Evolutionary conservation across 2,797 vertebrate genomes (phyloP).

Genomic region (Balearica regulorum): DNA sequence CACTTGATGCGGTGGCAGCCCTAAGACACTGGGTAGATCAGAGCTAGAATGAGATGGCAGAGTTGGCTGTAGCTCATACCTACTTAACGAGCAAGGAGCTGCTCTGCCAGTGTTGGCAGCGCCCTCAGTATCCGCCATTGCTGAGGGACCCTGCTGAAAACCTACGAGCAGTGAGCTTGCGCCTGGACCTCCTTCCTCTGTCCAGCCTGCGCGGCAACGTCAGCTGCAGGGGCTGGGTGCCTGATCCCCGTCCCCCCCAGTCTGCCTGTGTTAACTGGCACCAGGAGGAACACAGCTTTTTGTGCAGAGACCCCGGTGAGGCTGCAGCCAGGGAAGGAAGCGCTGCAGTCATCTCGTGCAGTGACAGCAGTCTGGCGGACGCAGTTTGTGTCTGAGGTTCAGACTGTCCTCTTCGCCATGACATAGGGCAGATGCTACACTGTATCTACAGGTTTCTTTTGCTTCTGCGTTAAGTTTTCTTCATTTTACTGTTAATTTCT

Average conservation of each 20-base stretch:
- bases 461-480: neutral
- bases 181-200: neutral
- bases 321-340: neutral
- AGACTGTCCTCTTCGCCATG: neutral
- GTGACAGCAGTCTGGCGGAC: rapidly evolving
- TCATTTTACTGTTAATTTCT: neutral
- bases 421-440: neutral
- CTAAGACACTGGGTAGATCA: neutral
- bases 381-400: neutral
- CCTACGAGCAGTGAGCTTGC: rapidly evolving
- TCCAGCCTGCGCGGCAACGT: neutral
- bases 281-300: neutral
- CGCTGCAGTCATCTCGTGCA: rapidly evolving
- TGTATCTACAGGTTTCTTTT: neutral
- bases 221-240: neutral
- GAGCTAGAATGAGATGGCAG: neutral
- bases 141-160: neutral
- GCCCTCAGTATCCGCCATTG: neutral
- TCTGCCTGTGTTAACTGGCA: neutral
- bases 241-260: rapidly evolving
- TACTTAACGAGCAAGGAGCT: neutral
- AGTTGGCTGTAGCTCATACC: neutral
- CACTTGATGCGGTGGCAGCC: neutral
- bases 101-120: neutral
- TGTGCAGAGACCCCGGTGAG: neutral